Conservation (phyloP, 2,797 vertebrate genomes). For the Smutsia temminckii region DNA sequence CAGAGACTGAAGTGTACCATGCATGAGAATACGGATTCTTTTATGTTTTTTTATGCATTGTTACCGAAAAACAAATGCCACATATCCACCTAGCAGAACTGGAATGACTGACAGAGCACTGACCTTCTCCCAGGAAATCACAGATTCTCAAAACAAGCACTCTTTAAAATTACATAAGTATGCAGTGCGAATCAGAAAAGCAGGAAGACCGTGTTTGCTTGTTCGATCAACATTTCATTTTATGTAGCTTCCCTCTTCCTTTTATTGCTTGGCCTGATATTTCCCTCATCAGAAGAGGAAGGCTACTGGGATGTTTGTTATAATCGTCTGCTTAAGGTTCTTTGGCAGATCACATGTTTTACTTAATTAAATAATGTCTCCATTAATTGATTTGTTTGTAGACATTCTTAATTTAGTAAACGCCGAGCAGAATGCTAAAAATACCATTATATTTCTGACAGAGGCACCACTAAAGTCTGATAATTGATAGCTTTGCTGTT, state of each 20-base stretch:
- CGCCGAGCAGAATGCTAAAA: slow-evolving; percentile 84
- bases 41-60: neutral
- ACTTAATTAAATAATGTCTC: slow-evolving; percentile 86
- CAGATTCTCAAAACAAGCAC: slow-evolving; percentile 67
- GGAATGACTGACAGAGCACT: slow-evolving; percentile 54
- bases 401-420: slow-evolving; percentile 86
- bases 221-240: slow-evolving; percentile 63
- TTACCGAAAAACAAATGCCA: slow-evolving; percentile 34
- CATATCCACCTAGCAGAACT: neutral
- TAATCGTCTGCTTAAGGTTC: slow-evolving; percentile 78
- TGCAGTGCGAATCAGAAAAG: slow-evolving; percentile 38
- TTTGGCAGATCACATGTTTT: slow-evolving; percentile 80
- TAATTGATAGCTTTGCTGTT: slow-evolving; percentile 87
- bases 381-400: slow-evolving; percentile 86
- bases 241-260: neutral
- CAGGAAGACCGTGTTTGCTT: slow-evolving; percentile 7
- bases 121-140: slow-evolving; percentile 64
- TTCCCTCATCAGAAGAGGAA: slow-evolving; percentile 29
- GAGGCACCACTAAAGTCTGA: slow-evolving; percentile 80
- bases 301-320: slow-evolving; percentile 61
- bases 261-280: neutral
- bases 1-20: neutral
- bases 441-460: slow-evolving; percentile 85
- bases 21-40: neutral
- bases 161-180: slow-evolving; percentile 65